These are phyloP conservation scores for Zaprionus nigranus DNA, from an alignment of 1,140 invertebrate genomes.

Conservation along the genomic window DNA sequence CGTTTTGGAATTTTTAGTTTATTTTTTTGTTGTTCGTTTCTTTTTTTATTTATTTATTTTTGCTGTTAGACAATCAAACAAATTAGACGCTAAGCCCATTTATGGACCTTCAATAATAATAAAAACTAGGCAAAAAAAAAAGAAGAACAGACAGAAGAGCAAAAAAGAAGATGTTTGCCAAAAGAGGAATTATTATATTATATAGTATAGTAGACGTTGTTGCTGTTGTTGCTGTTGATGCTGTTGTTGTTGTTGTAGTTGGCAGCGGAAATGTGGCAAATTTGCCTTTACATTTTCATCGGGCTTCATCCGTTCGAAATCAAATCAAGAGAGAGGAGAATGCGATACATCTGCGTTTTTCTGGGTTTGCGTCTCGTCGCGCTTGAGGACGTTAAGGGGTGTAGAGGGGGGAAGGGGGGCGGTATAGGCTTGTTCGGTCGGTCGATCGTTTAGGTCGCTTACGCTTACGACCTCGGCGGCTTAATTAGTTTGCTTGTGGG, in stretches of 20 bases:
- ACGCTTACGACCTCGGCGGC: constrained; percentile 85
- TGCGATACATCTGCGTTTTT: background rate
- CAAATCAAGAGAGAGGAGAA: constrained; percentile 16
- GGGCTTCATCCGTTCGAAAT: constrained; percentile 47
- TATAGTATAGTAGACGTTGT: constrained; percentile 24
- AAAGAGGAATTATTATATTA: constrained; percentile 73
- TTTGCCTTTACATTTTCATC: constrained; percentile 18
- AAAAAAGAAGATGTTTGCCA: constrained; percentile 46
- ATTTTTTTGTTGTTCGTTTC: constrained; percentile 42
- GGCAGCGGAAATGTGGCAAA: constrained; percentile 63
- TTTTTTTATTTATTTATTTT: constrained; percentile 54
- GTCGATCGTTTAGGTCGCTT: constrained; percentile 10
- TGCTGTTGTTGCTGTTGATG: background rate
- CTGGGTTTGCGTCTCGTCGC: constrained; percentile 1
- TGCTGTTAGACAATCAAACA: constrained; percentile 81
- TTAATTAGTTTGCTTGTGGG: constrained; percentile 91
- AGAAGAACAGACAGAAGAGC: constrained; percentile 50
- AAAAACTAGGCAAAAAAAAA: constrained; percentile 61
- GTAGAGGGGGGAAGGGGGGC: background rate
- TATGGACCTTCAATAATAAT: constrained; percentile 71
- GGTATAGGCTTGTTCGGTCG: background rate
- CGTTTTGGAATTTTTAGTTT: constrained; percentile 28
- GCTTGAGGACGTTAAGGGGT: background rate
- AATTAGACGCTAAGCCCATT: constrained; percentile 79
- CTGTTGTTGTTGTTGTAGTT: constrained; percentile 32